A percentile compares a stretch with the other conserved stretches of the same genome.
Evolutionary conservation across 2,797 vertebrate species (phyloP).

Genomic region (Acanthis flammea): DNA sequence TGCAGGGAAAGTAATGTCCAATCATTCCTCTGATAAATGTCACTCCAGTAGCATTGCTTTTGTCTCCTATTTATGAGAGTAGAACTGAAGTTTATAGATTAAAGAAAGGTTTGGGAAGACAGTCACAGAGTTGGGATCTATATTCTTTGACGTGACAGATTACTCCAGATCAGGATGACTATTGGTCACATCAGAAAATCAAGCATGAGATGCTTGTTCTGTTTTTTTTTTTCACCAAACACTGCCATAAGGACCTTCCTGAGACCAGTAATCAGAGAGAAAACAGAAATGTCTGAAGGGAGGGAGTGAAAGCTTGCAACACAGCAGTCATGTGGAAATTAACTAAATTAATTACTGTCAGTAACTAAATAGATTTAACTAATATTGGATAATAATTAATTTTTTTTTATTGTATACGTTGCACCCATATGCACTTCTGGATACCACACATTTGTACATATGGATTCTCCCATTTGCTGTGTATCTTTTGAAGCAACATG

Average conservation of each 20-base stretch:
- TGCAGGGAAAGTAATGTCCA: neutral
- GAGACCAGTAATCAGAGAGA: neutral
- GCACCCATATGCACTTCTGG: neutral
- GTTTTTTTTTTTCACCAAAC: neutral
- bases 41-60: neutral
- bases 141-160: neutral
- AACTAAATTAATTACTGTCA: too few relatives aligned
- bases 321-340: neutral
- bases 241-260: neutral
- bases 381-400: neutral
- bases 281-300: neutral
- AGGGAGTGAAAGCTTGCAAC: neutral
- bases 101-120: neutral
- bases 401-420: neutral
- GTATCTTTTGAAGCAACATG: neutral
- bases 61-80: slow-evolving; percentile 1
- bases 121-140: neutral
- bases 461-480: neutral
- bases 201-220: neutral
- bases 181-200: slow-evolving; percentile 1
- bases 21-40: slow-evolving; percentile 4
- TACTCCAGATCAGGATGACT: neutral
- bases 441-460: fast-evolving
- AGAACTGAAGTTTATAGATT: neutral
- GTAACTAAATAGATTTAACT: neutral